Conservation (phyloP, 2,113 vertebrate genomes). For the Oryzias javanicus region DNA sequence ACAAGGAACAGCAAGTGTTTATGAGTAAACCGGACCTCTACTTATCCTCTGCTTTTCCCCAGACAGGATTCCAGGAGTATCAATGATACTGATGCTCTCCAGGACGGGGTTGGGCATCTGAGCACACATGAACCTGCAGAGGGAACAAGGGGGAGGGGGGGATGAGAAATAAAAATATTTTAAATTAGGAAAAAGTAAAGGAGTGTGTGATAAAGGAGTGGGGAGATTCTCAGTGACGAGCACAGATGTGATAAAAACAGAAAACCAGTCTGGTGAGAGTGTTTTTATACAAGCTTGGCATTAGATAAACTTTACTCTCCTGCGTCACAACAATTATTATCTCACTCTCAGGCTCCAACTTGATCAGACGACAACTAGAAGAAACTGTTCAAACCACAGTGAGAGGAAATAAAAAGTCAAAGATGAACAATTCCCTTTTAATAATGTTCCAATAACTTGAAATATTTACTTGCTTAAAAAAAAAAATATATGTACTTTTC, state of each 20-base stretch:
- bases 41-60: conserved; percentile 85
- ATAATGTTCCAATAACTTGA: no score
- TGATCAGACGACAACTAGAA: background rate
- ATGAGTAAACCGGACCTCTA: conserved; percentile 76
- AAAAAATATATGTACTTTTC: no score
- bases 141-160: background rate
- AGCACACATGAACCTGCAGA: conserved; percentile 87
- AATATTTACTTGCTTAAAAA: no score
- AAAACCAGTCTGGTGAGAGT: conserved; percentile 46
- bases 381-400: background rate
- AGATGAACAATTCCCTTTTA: no score
- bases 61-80: conserved; percentile 88
- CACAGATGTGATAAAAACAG: background rate
- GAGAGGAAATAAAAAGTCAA: background rate
- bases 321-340: background rate
- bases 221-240: background rate
- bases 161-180: background rate
- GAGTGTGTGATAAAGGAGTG: background rate
- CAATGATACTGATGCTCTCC: conserved; percentile 94
- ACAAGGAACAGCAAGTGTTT: background rate
- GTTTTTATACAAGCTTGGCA: conserved; percentile 38
- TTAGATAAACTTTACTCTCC: background rate
- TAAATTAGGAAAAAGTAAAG: background rate
- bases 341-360: background rate
- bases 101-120: conserved; percentile 89